Conservation (phyloP, 2,797 vertebrate genomes). For the Kryptopterus vitreolus region DNA sequence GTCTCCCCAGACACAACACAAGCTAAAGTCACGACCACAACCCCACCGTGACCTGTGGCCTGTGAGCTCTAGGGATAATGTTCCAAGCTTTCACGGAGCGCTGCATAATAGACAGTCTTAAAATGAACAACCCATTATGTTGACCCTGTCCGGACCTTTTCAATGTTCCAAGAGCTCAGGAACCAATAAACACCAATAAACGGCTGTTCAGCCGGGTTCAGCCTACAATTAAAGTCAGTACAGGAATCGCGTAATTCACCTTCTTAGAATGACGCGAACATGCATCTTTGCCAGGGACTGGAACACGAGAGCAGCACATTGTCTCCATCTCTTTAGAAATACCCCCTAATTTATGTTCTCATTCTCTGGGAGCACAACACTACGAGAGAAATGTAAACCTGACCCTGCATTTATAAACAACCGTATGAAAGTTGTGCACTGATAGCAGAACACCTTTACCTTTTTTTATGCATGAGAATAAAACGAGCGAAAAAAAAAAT, state of each 20-base stretch:
- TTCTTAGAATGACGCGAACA: slow-evolving; percentile 32
- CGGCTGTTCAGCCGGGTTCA: slow-evolving; percentile 14
- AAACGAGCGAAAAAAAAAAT: not conserved
- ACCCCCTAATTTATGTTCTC: slow-evolving; percentile 29
- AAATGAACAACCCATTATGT: slow-evolving; percentile 3
- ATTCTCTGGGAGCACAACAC: slow-evolving; percentile 31
- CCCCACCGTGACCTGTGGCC: slow-evolving; percentile 22
- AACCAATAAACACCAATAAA: not conserved
- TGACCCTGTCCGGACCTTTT: not conserved
- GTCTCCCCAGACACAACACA: slow-evolving; percentile 44
- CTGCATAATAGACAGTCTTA: not conserved
- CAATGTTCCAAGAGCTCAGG: not conserved
- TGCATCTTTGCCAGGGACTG: slow-evolving; percentile 46
- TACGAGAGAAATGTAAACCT: slow-evolving; percentile 46
- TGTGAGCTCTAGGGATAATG: not conserved
- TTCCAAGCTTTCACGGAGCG: not conserved
- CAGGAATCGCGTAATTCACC: slow-evolving; percentile 42
- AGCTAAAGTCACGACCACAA: slow-evolving; percentile 34
- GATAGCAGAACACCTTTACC: not conserved
- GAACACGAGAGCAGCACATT: slow-evolving; percentile 62
- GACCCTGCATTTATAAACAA: slow-evolving; percentile 17
- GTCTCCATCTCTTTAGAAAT: slow-evolving; percentile 38
- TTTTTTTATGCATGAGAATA: slow-evolving; percentile 3
- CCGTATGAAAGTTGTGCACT: slow-evolving; percentile 10
- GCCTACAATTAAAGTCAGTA: slow-evolving; percentile 48